These are phyloP conservation scores for Papilio aristodemus DNA, from an alignment of 1,140 invertebrate genomes.

Conservation along the genomic window DNA sequence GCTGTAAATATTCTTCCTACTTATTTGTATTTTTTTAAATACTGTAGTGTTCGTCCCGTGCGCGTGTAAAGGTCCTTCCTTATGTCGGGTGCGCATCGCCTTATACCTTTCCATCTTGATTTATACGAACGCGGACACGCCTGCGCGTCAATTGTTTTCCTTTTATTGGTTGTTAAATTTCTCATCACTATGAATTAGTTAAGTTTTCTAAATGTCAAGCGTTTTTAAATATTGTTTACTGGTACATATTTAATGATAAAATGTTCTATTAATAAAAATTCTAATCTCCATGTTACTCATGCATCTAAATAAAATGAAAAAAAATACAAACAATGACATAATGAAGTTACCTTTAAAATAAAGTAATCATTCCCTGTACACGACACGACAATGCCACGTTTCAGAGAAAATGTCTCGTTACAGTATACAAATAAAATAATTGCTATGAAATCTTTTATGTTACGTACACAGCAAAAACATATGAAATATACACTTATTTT, in stretches of 20 bases:
- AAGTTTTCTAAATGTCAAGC: too few relatives aligned
- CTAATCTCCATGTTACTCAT: neutral
- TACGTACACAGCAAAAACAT: neutral
- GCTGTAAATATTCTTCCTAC: neutral
- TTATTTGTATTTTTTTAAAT: neutral
- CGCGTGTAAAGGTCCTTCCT: neutral
- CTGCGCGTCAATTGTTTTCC: neutral
- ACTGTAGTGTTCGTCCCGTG: neutral
- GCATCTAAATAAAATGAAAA: neutral
- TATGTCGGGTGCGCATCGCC: neutral
- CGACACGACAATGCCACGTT: neutral
- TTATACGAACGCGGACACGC: slow-evolving; percentile 1
- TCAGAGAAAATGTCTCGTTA: slow-evolving; percentile 7
- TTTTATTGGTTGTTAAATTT: neutral
- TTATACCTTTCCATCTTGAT: slow-evolving; percentile 21
- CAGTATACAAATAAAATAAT: slow-evolving; percentile 6
- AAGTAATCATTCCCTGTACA: neutral
- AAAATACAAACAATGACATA: neutral
- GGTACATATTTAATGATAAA: too few relatives aligned
- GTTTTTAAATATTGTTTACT: too few relatives aligned
- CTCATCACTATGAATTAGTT: too few relatives aligned
- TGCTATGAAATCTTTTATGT: neutral
- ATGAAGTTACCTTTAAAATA: neutral
- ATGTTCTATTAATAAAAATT: neutral
- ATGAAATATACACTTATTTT: neutral